These are phyloP conservation scores for Drosophila lowei DNA, from an alignment of 1,140 invertebrate species.

Conservation along the genomic window DNA sequence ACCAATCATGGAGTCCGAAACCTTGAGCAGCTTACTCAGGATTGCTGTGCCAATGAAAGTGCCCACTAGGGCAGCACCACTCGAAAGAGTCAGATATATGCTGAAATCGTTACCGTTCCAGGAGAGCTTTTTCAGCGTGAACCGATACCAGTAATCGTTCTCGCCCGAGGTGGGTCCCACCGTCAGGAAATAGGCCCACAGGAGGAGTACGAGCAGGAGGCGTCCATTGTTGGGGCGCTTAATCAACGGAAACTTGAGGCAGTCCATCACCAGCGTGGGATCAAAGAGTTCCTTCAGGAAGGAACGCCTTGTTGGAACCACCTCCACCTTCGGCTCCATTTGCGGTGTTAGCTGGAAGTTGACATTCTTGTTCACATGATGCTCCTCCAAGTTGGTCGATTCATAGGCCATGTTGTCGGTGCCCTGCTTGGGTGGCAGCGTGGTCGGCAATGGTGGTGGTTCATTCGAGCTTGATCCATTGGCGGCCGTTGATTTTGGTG, in stretches of 20 bases:
- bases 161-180: conserved; percentile 72
- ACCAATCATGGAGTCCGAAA: conserved; percentile 75
- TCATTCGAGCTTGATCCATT: conserved; percentile 20
- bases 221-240: conserved; percentile 74
- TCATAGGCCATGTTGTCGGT: conserved; percentile 75
- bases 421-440: conserved; percentile 40
- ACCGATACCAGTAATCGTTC: conserved; percentile 77
- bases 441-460: conserved; percentile 33
- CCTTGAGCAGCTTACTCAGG: conserved; percentile 75
- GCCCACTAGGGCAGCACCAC: conserved; percentile 61
- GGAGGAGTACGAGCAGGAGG: conserved; percentile 64
- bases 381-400: conserved; percentile 61
- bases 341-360: conserved; percentile 69
- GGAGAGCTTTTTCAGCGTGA: conserved; percentile 70
- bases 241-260: conserved; percentile 66
- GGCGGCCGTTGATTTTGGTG: conserved; percentile 9
- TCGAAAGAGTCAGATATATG: conserved; percentile 67
- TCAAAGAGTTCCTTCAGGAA: conserved; percentile 74
- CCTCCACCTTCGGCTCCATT: conserved; percentile 57
- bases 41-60: conserved; percentile 80
- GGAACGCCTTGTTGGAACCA: conserved; percentile 38
- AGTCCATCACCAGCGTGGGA: conserved; percentile 73
- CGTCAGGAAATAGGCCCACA: conserved; percentile 73
- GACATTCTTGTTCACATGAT: conserved; percentile 64
- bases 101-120: conserved; percentile 82